phyloP scores from a whole-genome alignment of 30 jellyfish, hydroid and myxozoan genomes.

The Aurelia coerulea region DNA sequence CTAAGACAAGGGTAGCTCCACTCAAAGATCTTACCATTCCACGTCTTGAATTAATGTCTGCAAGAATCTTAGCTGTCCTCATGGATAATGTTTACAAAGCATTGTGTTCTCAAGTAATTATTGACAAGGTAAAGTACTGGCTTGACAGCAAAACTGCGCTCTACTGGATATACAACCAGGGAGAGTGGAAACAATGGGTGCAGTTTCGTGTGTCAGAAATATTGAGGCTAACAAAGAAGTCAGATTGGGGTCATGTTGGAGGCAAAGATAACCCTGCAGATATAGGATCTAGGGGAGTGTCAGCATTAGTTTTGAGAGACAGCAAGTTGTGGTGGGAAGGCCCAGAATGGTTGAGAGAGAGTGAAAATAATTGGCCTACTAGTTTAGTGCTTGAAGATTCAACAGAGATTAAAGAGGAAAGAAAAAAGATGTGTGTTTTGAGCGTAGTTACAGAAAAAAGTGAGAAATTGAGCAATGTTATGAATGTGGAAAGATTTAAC shows the following conservation, averaged over 20 bases:
- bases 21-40: slow-evolving; percentile 40
- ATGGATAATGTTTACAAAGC: slow-evolving; percentile 31
- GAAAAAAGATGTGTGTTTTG: neutral
- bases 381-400: neutral
- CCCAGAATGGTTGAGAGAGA: slow-evolving; percentile 19
- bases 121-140: neutral
- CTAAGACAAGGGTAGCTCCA: neutral
- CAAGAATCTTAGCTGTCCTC: slow-evolving; percentile 29
- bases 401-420: slow-evolving; percentile 1
- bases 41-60: slow-evolving; percentile 54
- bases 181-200: slow-evolving; percentile 19
- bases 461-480: neutral
- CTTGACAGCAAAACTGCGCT: slow-evolving; percentile 31
- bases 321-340: slow-evolving; percentile 53
- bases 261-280: slow-evolving; percentile 66
- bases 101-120: neutral
- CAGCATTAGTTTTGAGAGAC: neutral
- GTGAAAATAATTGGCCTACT: slow-evolving; percentile 22
- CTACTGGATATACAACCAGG: neutral
- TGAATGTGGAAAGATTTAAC: neutral
- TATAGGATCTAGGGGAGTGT: slow-evolving; percentile 34
- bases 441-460: neutral
- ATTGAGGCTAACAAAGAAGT: slow-evolving; percentile 12
- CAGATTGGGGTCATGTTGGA: slow-evolving; percentile 35
- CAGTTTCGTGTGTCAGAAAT: neutral